phyloP scores from a whole-genome alignment of 2,113 vertebrate species.

The Eurypyga helias region DNA sequence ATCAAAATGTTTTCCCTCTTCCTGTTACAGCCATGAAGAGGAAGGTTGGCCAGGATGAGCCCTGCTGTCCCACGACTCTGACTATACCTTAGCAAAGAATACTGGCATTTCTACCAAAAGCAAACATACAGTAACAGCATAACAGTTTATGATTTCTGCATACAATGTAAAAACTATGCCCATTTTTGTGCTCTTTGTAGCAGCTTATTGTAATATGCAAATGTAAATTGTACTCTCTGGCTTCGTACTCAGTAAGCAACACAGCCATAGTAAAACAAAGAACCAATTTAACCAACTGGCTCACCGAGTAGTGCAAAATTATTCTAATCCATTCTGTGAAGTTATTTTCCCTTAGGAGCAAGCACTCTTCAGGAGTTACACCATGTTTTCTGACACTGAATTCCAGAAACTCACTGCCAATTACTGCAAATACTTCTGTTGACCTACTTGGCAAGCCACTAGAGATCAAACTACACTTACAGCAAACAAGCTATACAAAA shows the following conservation, averaged over 20 bases:
- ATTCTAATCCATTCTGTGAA: constrained; percentile 5
- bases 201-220: background rate
- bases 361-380: background rate
- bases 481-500: constrained; percentile 26
- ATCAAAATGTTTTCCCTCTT: background rate
- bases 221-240: background rate
- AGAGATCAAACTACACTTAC: constrained; percentile 43
- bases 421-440: constrained; percentile 50
- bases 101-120: background rate
- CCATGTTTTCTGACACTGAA: constrained; percentile 5
- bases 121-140: background rate
- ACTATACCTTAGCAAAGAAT: background rate
- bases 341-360: constrained; percentile 15
- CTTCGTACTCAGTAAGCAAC: background rate
- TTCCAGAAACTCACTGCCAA: constrained; percentile 48
- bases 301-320: background rate
- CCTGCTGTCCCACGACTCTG: background rate
- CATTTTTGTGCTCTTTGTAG: background rate
- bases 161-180: background rate
- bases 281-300: background rate
- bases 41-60: background rate
- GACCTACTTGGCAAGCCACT: constrained; percentile 44
- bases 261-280: background rate
- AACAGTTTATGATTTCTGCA: background rate
- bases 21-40: background rate